Conservation (phyloP, 37 sponge, comb jelly and placozoan genomes). For the Spongilla lacustris region DNA sequence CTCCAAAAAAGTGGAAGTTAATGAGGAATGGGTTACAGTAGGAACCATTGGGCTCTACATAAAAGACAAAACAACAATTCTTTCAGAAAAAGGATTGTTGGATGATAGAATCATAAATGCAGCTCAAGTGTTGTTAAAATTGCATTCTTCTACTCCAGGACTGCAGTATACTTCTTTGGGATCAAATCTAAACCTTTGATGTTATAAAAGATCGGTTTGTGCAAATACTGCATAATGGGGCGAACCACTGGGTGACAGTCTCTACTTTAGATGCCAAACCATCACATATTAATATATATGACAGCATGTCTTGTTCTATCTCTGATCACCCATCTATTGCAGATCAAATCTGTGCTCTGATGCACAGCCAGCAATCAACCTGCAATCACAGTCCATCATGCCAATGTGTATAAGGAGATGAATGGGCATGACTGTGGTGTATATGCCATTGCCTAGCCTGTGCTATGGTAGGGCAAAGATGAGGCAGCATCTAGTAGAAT, state of each 20-base stretch:
- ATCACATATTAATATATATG: background rate
- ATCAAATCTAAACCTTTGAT: too few species aligned
- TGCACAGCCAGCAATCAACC: background rate
- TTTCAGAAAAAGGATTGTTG: background rate
- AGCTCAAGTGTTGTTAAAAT: too few species aligned
- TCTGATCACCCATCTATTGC: background rate
- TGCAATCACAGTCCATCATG: background rate
- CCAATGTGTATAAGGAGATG: background rate
- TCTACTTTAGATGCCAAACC: background rate
- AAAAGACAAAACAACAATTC: background rate
- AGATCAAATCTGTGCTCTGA: background rate
- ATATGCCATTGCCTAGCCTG: conserved; percentile 11
- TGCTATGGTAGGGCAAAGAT: too few species aligned
- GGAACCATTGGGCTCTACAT: background rate
- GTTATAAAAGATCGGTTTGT: background rate
- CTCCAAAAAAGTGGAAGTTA: background rate
- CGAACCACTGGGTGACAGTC: conserved; percentile 26
- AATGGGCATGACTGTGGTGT: background rate
- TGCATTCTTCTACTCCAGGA: too few species aligned
- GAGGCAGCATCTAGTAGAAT: too few species aligned
- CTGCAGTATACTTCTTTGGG: too few species aligned
- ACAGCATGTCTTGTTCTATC: background rate
- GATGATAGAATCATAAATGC: too few species aligned
- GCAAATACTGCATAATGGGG: conserved; percentile 19
- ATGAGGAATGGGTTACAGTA: background rate